Evolutionary conservation across 2,113 vertebrate species (phyloP).

Genomic region (Lophura nycthemera): DNA sequence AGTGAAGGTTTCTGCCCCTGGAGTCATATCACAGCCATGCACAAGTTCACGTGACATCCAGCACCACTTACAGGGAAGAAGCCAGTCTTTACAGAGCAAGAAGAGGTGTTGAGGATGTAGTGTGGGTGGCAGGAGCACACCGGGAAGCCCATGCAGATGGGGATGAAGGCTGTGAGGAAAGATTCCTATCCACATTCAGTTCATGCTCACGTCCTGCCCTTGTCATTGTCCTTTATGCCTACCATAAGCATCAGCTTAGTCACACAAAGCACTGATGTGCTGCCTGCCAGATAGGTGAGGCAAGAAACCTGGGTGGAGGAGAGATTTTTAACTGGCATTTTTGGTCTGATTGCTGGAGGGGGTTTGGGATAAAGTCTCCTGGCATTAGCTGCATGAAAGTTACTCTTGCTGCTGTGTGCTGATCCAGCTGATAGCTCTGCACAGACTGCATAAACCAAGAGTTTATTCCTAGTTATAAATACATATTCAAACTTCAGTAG

Average conservation of each 20-base stretch:
- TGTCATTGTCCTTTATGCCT: background rate
- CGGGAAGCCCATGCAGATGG: background rate
- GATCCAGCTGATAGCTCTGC: background rate
- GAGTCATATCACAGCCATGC: background rate
- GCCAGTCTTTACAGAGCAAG: background rate
- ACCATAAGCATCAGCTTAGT: background rate
- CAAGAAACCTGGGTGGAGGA: background rate
- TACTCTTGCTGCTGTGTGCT: background rate
- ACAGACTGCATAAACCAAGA: background rate
- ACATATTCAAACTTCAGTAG: background rate
- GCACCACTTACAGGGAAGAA: background rate
- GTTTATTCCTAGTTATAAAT: background rate
- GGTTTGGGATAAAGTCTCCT: background rate
- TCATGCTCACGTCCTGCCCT: background rate
- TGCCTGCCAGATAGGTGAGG: background rate
- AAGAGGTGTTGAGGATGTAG: background rate
- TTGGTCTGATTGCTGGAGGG: background rate
- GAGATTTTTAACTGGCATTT: background rate
- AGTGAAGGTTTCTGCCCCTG: background rate
- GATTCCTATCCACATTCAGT: background rate
- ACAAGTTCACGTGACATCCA: conserved; percentile 1
- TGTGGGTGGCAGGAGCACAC: background rate
- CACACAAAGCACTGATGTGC: background rate
- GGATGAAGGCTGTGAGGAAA: background rate
- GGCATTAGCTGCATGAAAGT: background rate